These are phyloP conservation scores for Brenthis daphne DNA, from an alignment of 2,888 invertebrate genomes.

Conservation along the genomic window DNA sequence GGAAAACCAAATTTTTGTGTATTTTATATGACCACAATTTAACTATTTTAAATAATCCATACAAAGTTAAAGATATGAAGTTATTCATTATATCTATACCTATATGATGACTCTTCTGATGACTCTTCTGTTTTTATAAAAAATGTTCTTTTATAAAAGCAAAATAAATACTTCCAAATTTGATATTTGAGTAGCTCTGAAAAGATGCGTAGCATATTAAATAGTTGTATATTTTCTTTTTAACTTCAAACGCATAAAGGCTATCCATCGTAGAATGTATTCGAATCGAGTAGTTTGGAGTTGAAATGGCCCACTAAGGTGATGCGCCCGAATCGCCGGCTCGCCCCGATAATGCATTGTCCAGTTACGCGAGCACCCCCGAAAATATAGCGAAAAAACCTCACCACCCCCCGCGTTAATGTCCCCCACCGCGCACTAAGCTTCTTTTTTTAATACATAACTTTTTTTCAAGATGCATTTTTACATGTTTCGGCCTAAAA, in stretches of 20 bases:
- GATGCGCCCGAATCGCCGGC: slow-evolving; percentile 66
- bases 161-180: too few relatives aligned
- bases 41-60: too few relatives aligned
- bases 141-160: too few relatives aligned
- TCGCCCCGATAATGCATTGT: slow-evolving; percentile 78
- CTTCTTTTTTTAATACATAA: slow-evolving; percentile 83
- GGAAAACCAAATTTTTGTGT: too few relatives aligned
- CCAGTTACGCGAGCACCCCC: slow-evolving; percentile 77
- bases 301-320: slow-evolving; percentile 71
- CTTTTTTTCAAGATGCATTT: slow-evolving; percentile 83
- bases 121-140: too few relatives aligned
- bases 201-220: background rate
- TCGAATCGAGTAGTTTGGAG: slow-evolving; percentile 57
- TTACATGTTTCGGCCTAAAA: slow-evolving; percentile 83
- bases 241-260: slow-evolving; percentile 24
- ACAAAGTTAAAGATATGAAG: too few relatives aligned
- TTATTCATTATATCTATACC: too few relatives aligned
- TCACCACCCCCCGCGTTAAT: slow-evolving; percentile 78
- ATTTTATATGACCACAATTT: too few relatives aligned
- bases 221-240: background rate
- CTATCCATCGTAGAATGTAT: slow-evolving; percentile 37
- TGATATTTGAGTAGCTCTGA: too few relatives aligned
- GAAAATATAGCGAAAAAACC: slow-evolving; percentile 81
- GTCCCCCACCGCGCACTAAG: slow-evolving; percentile 80
- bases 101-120: too few relatives aligned